Evolutionary conservation across 1,140 invertebrate species (phyloP).

Genomic region (Hetaerina americana): DNA sequence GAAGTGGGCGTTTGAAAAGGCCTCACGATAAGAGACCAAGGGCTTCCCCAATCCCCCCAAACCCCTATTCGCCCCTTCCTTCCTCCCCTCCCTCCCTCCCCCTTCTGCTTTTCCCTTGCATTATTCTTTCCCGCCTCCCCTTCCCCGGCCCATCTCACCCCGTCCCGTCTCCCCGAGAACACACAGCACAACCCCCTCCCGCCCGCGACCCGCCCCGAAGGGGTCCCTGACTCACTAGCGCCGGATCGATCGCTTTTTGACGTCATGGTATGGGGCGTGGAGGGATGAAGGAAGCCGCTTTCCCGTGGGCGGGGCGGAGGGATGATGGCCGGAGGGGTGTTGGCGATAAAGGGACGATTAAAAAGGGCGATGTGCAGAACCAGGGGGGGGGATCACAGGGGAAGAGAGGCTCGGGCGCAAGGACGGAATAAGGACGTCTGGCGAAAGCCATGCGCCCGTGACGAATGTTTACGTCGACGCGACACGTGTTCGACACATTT

Average conservation of each 20-base stretch:
- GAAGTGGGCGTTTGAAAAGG: too few relatives aligned
- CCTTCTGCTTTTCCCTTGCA: background rate
- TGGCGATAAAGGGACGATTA: background rate
- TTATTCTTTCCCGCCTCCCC: background rate
- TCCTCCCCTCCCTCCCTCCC: background rate
- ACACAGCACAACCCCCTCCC: background rate
- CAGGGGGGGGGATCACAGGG: background rate
- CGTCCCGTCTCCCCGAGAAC: background rate
- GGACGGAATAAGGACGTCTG: too few relatives aligned
- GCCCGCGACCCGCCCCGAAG: too few relatives aligned
- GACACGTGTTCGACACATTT: too few relatives aligned
- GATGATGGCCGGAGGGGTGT: background rate
- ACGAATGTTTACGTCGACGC: too few relatives aligned
- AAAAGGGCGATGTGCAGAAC: background rate
- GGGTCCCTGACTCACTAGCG: background rate
- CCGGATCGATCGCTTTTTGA: background rate
- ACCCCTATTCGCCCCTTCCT: background rate
- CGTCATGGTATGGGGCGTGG: background rate
- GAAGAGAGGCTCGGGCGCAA: too few relatives aligned
- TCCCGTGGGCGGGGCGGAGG: too few relatives aligned
- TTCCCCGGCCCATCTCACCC: background rate
- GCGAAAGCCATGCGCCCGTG: too few relatives aligned
- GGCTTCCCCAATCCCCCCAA: background rate
- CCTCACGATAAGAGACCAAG: background rate
- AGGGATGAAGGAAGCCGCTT: background rate